These are phyloP conservation scores for Micoletzkya japonica DNA, from an alignment of 2,888 invertebrate species.

Conservation along the genomic window DNA sequence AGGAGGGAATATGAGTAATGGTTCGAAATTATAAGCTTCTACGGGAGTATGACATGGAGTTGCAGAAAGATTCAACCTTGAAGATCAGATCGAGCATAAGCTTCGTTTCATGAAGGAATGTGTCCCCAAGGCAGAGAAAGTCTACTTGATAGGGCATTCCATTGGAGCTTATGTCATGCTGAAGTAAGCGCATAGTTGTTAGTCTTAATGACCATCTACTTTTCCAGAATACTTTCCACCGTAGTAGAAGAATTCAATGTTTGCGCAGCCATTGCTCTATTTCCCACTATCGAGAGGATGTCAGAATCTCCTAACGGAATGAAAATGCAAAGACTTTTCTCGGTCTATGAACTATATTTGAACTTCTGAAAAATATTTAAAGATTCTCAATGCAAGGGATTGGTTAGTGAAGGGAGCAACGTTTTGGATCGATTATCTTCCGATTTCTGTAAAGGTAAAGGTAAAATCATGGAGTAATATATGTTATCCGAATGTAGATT, in stretches of 20 bases:
- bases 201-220: no score
- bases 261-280: conserved; percentile 46
- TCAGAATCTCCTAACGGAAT: conserved; percentile 52
- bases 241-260: conserved; percentile 42
- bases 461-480: no score
- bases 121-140: conserved; percentile 39
- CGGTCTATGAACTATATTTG: conserved; percentile 34
- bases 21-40: not conserved
- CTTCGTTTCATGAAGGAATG: conserved; percentile 49
- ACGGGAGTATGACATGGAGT: not conserved
- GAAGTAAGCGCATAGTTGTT: conserved; percentile 24
- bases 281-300: conserved; percentile 59
- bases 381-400: conserved; percentile 45
- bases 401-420: conserved; percentile 43
- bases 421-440: conserved; percentile 48
- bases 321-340: conserved; percentile 39
- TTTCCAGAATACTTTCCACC: conserved; percentile 40
- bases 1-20: not conserved
- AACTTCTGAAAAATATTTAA: not conserved
- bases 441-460: conserved; percentile 35
- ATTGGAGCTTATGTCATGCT: conserved; percentile 56
- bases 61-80: conserved; percentile 49
- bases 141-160: conserved; percentile 54
- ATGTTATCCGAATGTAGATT: no score
- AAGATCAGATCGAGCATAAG: conserved; percentile 54